These are phyloP conservation scores for Lasioglossum albipes DNA, from an alignment of 1,140 invertebrate species.

Conservation along the genomic window DNA sequence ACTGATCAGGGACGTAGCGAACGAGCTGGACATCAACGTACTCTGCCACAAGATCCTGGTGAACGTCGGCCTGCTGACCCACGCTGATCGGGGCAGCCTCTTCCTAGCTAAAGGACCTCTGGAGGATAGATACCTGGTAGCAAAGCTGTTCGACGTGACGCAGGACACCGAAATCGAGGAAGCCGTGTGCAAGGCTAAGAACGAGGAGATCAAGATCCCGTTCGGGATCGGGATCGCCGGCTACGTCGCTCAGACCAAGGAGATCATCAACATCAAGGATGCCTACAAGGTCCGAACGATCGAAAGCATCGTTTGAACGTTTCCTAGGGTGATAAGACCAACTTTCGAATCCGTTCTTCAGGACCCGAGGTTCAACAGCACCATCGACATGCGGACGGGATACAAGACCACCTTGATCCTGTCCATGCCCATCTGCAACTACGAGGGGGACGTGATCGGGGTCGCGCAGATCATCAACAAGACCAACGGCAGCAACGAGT, in stretches of 20 bases:
- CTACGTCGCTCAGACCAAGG: slow-evolving; percentile 91
- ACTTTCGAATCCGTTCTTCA: slow-evolving; percentile 69
- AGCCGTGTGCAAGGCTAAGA: slow-evolving; percentile 84
- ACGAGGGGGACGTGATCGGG: slow-evolving; percentile 96
- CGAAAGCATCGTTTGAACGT: not conserved
- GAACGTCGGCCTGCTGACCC: slow-evolving; percentile 92
- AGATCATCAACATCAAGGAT: slow-evolving; percentile 94
- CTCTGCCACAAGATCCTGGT: slow-evolving; percentile 96
- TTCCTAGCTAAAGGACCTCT: slow-evolving; percentile 91
- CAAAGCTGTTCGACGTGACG: slow-evolving; percentile 95
- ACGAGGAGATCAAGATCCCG: slow-evolving; percentile 91
- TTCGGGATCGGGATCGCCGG: slow-evolving; percentile 95
- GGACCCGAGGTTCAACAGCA: slow-evolving; percentile 93
- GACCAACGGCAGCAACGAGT: slow-evolving; percentile 91
- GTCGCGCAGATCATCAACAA: slow-evolving; percentile 99
- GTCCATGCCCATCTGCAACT: slow-evolving; percentile 97
- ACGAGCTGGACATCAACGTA: slow-evolving; percentile 95
- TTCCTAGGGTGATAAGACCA: not conserved
- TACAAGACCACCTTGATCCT: slow-evolving; percentile 95
- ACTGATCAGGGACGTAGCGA: slow-evolving; percentile 94
- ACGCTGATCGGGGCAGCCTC: slow-evolving; percentile 92
- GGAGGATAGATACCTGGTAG: slow-evolving; percentile 89
- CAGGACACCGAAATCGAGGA: slow-evolving; percentile 91
- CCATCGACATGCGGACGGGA: slow-evolving; percentile 94
- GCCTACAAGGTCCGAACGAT: slow-evolving; percentile 87